phyloP scores from a whole-genome alignment of 1,140 invertebrate genomes.

The Sarcophaga peregrina region DNA sequence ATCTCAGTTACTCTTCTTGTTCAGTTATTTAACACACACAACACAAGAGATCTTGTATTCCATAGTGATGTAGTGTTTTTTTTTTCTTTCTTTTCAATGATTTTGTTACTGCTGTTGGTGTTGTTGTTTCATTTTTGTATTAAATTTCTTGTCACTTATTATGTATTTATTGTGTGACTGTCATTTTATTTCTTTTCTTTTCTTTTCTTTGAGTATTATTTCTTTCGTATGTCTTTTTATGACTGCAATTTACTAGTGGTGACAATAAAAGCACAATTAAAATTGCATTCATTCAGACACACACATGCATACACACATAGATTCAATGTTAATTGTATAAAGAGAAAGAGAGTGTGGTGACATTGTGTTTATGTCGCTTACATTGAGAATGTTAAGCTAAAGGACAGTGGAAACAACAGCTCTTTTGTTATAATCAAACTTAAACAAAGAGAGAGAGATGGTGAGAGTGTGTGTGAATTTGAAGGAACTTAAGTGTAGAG shows the following conservation, averaged over 20 bases:
- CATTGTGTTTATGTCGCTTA: not conserved
- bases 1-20: no score
- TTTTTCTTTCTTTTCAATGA: no score
- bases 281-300: slow-evolving; percentile 38
- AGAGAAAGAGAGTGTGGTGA: not conserved
- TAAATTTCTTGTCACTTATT: no score
- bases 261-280: slow-evolving; percentile 44
- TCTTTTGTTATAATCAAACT: not conserved
- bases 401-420: not conserved
- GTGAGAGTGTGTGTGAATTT: not conserved
- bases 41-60: no score
- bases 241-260: not conserved
- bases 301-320: no score
- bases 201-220: no score
- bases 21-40: no score
- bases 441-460: not conserved
- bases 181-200: no score
- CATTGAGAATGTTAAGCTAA: not conserved
- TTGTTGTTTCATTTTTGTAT: no score
- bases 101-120: no score
- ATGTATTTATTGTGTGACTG: not conserved
- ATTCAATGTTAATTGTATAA: slow-evolving; percentile 30
- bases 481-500: not conserved
- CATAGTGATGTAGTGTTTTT: no score
- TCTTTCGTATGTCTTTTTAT: not conserved